These are phyloP conservation scores for Stenopsyche tienmushanensis DNA, from an alignment of 1,140 invertebrate species.

Conservation along the genomic window DNA sequence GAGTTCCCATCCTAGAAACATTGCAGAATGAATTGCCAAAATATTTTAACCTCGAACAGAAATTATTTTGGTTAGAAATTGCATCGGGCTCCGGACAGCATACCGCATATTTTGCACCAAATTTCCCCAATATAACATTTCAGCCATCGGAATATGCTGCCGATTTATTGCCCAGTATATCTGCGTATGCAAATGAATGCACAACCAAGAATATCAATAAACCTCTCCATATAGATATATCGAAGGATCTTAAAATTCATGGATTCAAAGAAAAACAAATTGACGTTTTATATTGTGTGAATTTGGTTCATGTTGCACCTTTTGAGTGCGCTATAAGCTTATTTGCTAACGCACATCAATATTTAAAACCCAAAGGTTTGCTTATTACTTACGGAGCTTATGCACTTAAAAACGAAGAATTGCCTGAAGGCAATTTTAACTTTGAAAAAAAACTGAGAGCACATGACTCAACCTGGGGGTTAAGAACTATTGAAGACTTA, in stretches of 20 bases:
- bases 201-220: slow-evolving; percentile 64
- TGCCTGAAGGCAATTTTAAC: slow-evolving; percentile 76
- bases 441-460: slow-evolving; percentile 68
- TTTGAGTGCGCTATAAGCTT: slow-evolving; percentile 69
- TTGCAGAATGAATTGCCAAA: slow-evolving; percentile 64
- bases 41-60: slow-evolving; percentile 48
- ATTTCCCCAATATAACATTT: slow-evolving; percentile 72
- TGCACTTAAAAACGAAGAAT: slow-evolving; percentile 71
- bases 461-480: slow-evolving; percentile 71
- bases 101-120: slow-evolving; percentile 69
- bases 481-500: slow-evolving; percentile 74
- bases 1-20: slow-evolving; percentile 71
- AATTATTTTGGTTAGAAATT: slow-evolving; percentile 67
- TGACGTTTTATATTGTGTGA: slow-evolving; percentile 79
- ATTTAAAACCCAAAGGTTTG: slow-evolving; percentile 68
- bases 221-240: slow-evolving; percentile 69
- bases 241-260: slow-evolving; percentile 54
- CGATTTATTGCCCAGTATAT: slow-evolving; percentile 67
- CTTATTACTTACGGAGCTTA: slow-evolving; percentile 85
- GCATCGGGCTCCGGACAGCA: slow-evolving; percentile 85
- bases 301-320: slow-evolving; percentile 84
- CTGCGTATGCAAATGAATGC: slow-evolving; percentile 62
- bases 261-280: slow-evolving; percentile 56
- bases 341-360: slow-evolving; percentile 66
- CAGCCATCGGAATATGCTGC: slow-evolving; percentile 76